These are phyloP conservation scores for Corythornis leucogaster DNA, from an alignment of 2,797 vertebrate species.

Conservation along the genomic window DNA sequence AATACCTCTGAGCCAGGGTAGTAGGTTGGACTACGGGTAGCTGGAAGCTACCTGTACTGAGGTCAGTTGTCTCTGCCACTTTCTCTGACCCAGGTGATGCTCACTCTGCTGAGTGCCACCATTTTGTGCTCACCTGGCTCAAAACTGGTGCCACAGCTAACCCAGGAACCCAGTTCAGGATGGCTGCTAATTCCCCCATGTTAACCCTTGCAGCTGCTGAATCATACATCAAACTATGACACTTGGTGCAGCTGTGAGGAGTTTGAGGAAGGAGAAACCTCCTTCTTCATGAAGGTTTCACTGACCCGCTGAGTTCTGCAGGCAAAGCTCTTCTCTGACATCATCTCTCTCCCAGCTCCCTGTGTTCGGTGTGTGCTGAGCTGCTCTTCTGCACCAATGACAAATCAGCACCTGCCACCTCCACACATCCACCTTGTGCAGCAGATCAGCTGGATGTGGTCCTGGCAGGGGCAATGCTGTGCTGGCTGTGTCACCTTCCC, in stretches of 20 bases:
- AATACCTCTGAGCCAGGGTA: background rate
- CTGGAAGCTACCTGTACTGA: background rate
- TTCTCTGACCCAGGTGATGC: background rate
- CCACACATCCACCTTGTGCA: too few species aligned
- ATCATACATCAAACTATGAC: too few species aligned
- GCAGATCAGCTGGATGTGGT: background rate
- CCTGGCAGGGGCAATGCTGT: background rate
- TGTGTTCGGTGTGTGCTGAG: rapidly evolving
- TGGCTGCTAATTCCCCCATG: background rate
- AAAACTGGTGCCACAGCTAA: background rate
- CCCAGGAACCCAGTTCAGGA: background rate
- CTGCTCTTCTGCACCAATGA: background rate
- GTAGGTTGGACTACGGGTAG: background rate
- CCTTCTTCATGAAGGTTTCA: background rate
- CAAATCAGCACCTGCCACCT: rapidly evolving
- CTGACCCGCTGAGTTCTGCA: rapidly evolving
- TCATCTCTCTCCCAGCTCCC: background rate
- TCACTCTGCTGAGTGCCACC: background rate
- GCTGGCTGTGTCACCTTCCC: rapidly evolving
- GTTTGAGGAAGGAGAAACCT: background rate
- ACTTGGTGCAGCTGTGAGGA: background rate
- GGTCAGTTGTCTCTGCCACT: background rate
- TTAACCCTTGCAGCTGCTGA: background rate
- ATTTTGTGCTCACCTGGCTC: background rate
- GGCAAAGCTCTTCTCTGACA: background rate